These are phyloP conservation scores for Cacatua alba DNA, from an alignment of 2,113 vertebrate genomes.

Conservation along the genomic window DNA sequence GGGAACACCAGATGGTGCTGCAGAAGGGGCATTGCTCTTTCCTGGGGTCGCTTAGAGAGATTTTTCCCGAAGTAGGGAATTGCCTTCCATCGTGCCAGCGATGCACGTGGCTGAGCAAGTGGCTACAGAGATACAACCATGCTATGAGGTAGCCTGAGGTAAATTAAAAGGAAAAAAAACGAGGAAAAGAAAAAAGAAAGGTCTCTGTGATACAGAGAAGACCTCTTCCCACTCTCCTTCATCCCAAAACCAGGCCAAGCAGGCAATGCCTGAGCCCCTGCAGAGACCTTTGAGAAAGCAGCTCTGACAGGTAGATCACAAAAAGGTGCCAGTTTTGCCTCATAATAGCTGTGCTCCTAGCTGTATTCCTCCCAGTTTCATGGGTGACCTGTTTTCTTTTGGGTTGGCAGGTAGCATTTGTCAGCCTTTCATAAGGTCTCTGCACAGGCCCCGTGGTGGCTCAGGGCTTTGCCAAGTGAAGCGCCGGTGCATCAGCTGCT, in stretches of 20 bases:
- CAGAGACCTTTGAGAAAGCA: background rate
- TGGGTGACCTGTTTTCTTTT: background rate
- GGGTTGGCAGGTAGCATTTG: background rate
- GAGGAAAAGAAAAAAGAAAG: background rate
- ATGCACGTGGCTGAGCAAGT: background rate
- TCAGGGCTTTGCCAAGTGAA: background rate
- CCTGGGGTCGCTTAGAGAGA: background rate
- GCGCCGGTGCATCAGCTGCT: background rate
- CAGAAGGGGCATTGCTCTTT: background rate
- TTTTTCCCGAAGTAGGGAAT: background rate
- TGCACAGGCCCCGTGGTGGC: background rate
- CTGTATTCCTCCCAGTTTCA: background rate
- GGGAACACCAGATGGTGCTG: background rate
- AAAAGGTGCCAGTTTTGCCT: background rate
- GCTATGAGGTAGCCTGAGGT: slow-evolving; percentile 42
- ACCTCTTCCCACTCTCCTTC: background rate
- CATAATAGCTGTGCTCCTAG: background rate
- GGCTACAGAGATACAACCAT: background rate
- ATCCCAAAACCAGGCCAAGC: background rate
- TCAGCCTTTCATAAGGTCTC: background rate
- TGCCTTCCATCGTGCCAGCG: background rate
- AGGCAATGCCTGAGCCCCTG: background rate
- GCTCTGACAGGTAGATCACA: background rate
- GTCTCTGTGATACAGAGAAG: background rate
- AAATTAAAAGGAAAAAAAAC: background rate